Evolutionary conservation across 2,888 invertebrate genomes (phyloP), one percentile per base, ranked within the genome.

Genomic region (Dryocosmus kuriphilus): DNA sequence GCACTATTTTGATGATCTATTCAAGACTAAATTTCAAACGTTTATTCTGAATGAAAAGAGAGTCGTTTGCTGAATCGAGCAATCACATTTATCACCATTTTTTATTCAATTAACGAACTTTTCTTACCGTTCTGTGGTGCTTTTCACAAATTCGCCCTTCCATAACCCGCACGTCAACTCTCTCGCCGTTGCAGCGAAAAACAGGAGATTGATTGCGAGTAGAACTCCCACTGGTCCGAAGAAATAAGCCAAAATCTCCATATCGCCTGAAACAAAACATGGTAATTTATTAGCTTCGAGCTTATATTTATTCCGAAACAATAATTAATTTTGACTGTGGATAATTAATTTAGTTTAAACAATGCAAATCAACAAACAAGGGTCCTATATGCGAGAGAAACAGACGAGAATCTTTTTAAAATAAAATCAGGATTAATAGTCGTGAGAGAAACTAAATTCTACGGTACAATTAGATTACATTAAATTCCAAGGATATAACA

Each of bases 61-160:
- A 71, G 71, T 71, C 51, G 51, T 71, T 71, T 71, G 51, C 27
- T 71, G 71, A 71, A 71, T 71, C 71, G 71, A 51, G 71, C 71
- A 71, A 71, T 71, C 51, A 71, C 71, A 51, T 71, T 71, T 74
- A 41, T 60, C 61, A 74, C 38, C 38, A 60, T 74, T 74, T 74
- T 61, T 74, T n/a, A 74, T 60, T 11, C n/a, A 74, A 60, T 75
- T 62, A 51, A 22, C 24, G 30, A 71, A 71, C 71, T 71, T 71
- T 71, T 71, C 89, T 92, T 90, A 94, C 94, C 95, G 94, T 92
- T 96, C 95, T 14, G 95, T 94, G 41, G 96, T 96, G 71, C 97
- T 96, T 93, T 97, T 97, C 86, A 97, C 97, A 86, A 97, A 95
- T 92, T 97, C 97, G 81, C 96, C 94, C 89, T 97, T 96, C 97